Conservation (phyloP, 2,797 vertebrate species). For the Peromyscus aztecus region DNA sequence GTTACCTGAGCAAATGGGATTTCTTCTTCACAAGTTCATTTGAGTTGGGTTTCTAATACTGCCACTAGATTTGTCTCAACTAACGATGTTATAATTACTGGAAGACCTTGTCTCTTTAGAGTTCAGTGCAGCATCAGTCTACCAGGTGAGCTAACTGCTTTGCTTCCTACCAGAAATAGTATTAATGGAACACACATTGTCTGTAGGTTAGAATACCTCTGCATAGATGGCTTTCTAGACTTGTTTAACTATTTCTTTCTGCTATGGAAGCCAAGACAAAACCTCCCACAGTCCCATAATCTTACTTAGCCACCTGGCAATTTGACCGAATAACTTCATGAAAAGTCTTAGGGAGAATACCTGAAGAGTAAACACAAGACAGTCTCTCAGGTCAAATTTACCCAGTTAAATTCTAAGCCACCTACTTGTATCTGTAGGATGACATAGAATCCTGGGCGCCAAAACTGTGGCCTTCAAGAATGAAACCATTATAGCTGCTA, state of each 20-base stretch:
- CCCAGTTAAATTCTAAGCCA: slow-evolving; percentile 34
- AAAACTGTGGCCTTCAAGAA: neutral
- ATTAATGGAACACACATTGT: neutral
- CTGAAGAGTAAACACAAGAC: slow-evolving; percentile 43
- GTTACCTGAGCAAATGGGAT: neutral
- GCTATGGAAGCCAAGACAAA: slow-evolving; percentile 38
- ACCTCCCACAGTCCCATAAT: neutral
- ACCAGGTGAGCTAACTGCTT: neutral
- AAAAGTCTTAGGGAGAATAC: slow-evolving; percentile 13
- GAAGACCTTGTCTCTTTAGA: neutral
- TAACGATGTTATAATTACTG: neutral
- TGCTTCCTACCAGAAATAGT: neutral
- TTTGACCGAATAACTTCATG: slow-evolving; percentile 38
- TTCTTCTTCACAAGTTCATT: slow-evolving; percentile 1
- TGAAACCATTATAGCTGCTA: neutral
- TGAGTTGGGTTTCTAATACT: slow-evolving; percentile 41
- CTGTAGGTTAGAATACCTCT: neutral
- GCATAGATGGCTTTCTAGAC: neutral
- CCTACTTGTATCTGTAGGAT: neutral
- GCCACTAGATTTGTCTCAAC: neutral
- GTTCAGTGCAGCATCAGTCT: neutral
- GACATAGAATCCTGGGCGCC: neutral
- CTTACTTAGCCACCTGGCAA: neutral
- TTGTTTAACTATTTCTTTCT: slow-evolving; percentile 29
- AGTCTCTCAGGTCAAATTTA: slow-evolving; percentile 59